These are phyloP conservation scores for Gymnopithys bicolor DNA, from an alignment of 2,797 vertebrate genomes.

Conservation along the genomic window DNA sequence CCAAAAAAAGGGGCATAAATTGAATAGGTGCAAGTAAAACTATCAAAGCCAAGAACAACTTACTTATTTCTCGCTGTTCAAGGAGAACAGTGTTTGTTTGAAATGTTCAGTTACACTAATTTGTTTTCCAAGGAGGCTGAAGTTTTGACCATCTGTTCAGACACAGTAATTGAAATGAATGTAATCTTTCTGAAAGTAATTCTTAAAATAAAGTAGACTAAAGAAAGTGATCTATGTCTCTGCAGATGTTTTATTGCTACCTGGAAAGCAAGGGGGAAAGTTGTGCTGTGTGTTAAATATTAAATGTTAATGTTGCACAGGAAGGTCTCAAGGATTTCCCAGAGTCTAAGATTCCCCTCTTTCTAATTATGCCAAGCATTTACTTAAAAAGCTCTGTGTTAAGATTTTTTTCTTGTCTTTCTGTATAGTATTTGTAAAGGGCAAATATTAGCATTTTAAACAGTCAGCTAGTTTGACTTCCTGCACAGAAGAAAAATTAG, in stretches of 20 bases:
- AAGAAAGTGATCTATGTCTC: not conserved
- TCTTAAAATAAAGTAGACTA: not conserved
- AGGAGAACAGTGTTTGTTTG: not conserved
- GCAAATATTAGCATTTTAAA: slow-evolving; percentile 68
- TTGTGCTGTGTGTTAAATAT: not conserved
- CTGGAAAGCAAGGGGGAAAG: not conserved
- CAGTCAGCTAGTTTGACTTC: slow-evolving; percentile 58
- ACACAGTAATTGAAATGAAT: not conserved
- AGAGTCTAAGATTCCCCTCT: not conserved
- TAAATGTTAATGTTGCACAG: not conserved
- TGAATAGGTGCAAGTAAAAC: not conserved
- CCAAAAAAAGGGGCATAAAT: not conserved
- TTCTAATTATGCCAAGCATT: not conserved
- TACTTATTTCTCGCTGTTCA: not conserved
- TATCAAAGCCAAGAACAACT: not conserved
- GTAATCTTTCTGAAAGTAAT: not conserved
- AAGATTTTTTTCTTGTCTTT: not conserved
- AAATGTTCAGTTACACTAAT: not conserved
- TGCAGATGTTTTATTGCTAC: not conserved
- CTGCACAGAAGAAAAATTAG: slow-evolving; percentile 24
- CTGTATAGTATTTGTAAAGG: slow-evolving; percentile 51
- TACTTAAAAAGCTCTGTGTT: not conserved
- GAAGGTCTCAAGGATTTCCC: not conserved
- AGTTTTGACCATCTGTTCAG: not conserved
- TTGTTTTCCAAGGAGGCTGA: not conserved